Base-by-base conservation (phyloP, 2,113 vertebrate genomes). In the Scatophagus argus region DNA sequence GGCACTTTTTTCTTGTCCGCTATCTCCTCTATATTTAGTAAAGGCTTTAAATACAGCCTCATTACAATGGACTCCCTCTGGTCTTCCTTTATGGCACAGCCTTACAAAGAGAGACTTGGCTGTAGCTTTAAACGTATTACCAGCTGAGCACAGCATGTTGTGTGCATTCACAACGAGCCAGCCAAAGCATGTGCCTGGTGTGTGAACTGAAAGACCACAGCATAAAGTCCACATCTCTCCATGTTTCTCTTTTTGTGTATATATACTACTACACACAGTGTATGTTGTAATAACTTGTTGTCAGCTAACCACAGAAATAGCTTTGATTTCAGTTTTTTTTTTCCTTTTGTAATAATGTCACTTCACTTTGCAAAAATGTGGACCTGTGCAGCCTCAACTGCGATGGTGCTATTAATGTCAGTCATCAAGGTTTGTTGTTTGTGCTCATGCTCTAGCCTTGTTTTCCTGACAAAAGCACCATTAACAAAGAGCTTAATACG, bases 31-130 rank as follows among this genome's bases (percentile, higher is more conserved):
- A 32, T 85, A 73, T 69, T 80, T 76, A 69, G 56, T 75, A 67
- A 85, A 66, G 73, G 62, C 76, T 85, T 85, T 87, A 87, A 90
- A 89, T 74, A 67, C 34, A 41, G 70, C 69, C 85, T 90, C 83
- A 83, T 93, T 88, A 91, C 55, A 54, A 81, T 39, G 68, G 62
- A 71, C 84, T 84, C 74, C 86, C 86, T 39, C 75, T 81, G 82
- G 49, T 85, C 49, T 86, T 77, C 51, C 47, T 74, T 82, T 82
- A 79, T 81, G 78, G 44, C 73, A 58, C 72, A 71, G 32, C 76
- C 75, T 86, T 67, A 76, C 76, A 87, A 77, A 89, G 62, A 84
- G 69, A 74, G 62, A 74, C 55, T 87, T 44, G 63, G 71, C 68
- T 70, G 81, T 70, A 59, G 88, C 77, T 85, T 89, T 69, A 87